Conservation (phyloP, 2,797 vertebrate genomes). For the Dromococcyx pavoninus region DNA sequence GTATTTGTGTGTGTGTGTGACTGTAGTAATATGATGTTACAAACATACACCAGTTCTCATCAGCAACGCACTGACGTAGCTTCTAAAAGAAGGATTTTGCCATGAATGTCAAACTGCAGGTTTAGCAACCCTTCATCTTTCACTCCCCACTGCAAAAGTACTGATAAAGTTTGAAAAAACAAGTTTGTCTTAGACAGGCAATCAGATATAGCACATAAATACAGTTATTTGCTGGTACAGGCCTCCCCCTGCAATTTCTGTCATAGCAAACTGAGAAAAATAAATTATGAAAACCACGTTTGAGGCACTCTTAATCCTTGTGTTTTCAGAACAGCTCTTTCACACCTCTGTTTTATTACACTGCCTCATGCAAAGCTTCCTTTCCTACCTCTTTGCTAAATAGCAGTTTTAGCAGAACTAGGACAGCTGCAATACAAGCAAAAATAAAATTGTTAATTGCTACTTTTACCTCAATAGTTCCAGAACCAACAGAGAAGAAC, state of each 20-base stretch:
- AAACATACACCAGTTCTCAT: accelerated
- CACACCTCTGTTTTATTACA: neutral
- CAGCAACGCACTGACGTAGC: neutral
- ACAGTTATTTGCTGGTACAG: neutral
- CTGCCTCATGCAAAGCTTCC: neutral
- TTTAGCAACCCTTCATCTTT: neutral
- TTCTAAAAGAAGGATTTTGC: neutral
- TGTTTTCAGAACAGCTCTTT: neutral
- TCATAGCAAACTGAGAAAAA: neutral
- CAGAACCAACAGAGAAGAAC: constrained; percentile 1
- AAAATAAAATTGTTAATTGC: neutral
- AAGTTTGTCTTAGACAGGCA: constrained; percentile 37
- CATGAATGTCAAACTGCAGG: neutral
- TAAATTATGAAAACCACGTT: neutral
- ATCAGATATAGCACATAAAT: neutral
- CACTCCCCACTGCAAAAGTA: neutral
- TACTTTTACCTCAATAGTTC: neutral
- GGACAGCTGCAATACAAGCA: neutral
- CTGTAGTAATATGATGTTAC: accelerated
- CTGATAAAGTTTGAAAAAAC: neutral
- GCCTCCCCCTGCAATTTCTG: neutral
- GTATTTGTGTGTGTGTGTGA: accelerated
- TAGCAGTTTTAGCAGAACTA: neutral
- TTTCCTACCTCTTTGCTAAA: neutral
- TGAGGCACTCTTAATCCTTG: neutral